These are phyloP conservation scores for Mycetomoellerius zeteki DNA, from an alignment of 1,140 invertebrate species.

Conservation along the genomic window DNA sequence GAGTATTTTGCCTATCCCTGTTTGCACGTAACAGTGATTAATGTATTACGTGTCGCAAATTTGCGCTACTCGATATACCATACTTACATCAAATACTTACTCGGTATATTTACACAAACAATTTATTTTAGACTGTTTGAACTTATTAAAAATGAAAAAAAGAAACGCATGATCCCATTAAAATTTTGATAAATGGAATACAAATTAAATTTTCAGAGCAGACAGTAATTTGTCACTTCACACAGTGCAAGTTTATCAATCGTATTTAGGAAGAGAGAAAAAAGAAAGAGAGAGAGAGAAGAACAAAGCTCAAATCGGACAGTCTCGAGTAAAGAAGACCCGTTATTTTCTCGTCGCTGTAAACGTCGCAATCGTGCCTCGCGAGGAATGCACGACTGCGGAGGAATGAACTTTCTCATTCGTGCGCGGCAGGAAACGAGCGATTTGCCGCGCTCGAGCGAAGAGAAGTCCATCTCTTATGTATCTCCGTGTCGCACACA, in stretches of 20 bases:
- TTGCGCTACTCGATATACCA: not conserved
- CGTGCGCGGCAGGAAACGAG: constrained; percentile 48
- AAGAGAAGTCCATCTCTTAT: constrained; percentile 34
- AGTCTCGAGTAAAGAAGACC: not conserved
- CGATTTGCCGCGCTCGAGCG: constrained; percentile 42
- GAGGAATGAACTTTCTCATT: constrained; percentile 57
- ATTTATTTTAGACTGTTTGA: too few species aligned
- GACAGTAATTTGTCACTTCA: not conserved
- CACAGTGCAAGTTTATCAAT: not conserved
- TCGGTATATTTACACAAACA: too few species aligned
- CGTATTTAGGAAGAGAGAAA: not conserved
- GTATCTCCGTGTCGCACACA: constrained; percentile 32
- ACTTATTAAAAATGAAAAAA: not conserved
- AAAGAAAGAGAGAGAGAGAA: not conserved
- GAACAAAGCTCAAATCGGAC: not conserved
- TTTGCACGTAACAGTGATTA: constrained; percentile 1
- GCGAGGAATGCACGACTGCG: constrained; percentile 1
- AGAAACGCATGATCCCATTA: not conserved
- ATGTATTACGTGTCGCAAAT: constrained; percentile 4
- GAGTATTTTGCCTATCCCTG: too few species aligned
- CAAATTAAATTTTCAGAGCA: not conserved
- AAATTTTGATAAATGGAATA: not conserved
- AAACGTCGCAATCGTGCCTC: constrained; percentile 8
- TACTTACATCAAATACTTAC: not conserved
- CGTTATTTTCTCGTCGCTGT: constrained; percentile 10